These are phyloP conservation scores for Samia ricini DNA, from an alignment of 1,140 invertebrate genomes.

Conservation along the genomic window DNA sequence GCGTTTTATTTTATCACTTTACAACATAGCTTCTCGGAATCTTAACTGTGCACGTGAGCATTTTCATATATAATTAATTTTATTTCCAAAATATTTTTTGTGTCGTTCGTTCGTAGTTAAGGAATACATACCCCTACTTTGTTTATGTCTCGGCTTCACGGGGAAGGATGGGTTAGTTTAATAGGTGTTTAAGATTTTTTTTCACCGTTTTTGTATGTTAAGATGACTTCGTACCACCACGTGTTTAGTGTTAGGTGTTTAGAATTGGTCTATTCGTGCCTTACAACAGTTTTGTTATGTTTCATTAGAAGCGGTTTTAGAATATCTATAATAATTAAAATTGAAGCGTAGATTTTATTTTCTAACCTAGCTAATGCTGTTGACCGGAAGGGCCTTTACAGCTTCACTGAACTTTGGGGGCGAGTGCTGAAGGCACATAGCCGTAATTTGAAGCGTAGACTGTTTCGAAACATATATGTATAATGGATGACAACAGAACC, in stretches of 20 bases:
- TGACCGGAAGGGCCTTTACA: too few relatives aligned
- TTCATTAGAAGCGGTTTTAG: not conserved
- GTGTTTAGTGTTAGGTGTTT: slow-evolving; percentile 11
- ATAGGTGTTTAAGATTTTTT: slow-evolving; percentile 9
- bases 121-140: not conserved
- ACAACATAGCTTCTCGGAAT: slow-evolving; percentile 15
- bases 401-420: too few relatives aligned
- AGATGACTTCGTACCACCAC: slow-evolving; percentile 1
- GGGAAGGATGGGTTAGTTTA: slow-evolving; percentile 7
- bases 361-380: too few relatives aligned
- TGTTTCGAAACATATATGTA: too few relatives aligned
- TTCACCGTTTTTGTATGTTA: not conserved
- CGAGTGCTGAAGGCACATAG: too few relatives aligned
- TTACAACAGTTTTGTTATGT: not conserved
- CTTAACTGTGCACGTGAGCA: slow-evolving; percentile 8
- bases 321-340: too few relatives aligned
- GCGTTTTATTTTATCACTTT: slow-evolving; percentile 11
- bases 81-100: slow-evolving; percentile 10
- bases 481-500: too few relatives aligned
- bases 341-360: too few relatives aligned
- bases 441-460: too few relatives aligned
- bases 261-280: not conserved
- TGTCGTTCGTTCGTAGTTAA: too few relatives aligned
- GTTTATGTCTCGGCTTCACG: slow-evolving; percentile 4
- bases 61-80: slow-evolving; percentile 13